Conservation (phyloP, 37 sponge, comb jelly and placozoan species). For the Beroe ovata region DNA sequence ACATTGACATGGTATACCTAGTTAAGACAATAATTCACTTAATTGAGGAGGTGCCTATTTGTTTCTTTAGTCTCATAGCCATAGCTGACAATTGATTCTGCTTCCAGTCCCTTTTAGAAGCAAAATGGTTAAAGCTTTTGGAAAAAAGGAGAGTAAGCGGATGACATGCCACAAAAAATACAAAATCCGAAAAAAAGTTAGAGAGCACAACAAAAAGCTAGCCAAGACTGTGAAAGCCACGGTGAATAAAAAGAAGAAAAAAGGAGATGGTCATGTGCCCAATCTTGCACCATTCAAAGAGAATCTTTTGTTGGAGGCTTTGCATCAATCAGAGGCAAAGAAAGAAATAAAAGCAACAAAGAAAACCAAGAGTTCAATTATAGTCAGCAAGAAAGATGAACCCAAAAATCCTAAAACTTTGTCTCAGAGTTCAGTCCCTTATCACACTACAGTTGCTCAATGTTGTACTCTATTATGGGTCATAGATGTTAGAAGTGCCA, state of each 20-base stretch:
- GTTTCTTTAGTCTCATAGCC: no score
- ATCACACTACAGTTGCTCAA: not conserved
- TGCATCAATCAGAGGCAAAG: conserved; percentile 14
- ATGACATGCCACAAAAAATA: conserved; percentile 67
- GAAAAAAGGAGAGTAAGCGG: conserved; percentile 52
- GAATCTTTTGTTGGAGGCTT: conserved; percentile 12
- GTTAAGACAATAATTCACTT: no score
- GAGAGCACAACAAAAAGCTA: conserved; percentile 58
- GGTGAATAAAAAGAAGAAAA: conserved; percentile 37
- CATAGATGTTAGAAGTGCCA: conserved; percentile 1
- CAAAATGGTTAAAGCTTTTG: conserved; percentile 45
- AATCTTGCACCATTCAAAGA: conserved; percentile 59
- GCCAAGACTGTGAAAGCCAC: conserved; percentile 37
- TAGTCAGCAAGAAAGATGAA: not conserved
- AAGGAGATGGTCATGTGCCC: conserved; percentile 4
- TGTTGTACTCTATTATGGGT: conserved; percentile 6
- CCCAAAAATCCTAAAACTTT: not conserved
- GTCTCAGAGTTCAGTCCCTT: conserved; percentile 6
- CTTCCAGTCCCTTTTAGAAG: no score
- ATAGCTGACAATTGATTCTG: no score
- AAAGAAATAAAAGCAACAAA: not conserved
- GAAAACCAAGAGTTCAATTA: not conserved
- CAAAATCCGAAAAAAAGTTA: conserved; percentile 36
- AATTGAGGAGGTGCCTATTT: no score
- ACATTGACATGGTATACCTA: no score